Conservation (phyloP, 1,140 invertebrate genomes). For the Drosophila ercepeae region DNA sequence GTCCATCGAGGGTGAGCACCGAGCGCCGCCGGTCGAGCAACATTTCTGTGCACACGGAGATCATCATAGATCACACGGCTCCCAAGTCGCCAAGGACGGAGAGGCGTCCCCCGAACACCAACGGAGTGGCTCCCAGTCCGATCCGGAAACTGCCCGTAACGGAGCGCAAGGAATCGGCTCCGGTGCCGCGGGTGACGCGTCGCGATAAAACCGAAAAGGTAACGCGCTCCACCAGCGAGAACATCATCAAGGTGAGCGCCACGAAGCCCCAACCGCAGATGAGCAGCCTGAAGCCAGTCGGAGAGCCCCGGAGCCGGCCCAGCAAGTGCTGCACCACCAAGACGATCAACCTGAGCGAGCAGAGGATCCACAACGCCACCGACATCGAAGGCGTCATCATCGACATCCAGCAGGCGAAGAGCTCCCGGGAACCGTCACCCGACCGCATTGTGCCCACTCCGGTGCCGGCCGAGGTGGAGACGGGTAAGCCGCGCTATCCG, state of each 20-base stretch:
- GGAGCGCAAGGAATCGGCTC: constrained; percentile 78
- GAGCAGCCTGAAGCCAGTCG: constrained; percentile 45
- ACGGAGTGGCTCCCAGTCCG: constrained; percentile 15
- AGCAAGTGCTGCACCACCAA: constrained; percentile 83
- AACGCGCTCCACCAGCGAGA: constrained; percentile 85
- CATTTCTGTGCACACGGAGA: constrained; percentile 78
- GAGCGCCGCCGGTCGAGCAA: constrained; percentile 79
- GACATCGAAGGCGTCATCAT: constrained; percentile 85
- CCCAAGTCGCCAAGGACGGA: constrained; percentile 54
- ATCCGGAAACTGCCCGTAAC: constrained; percentile 61
- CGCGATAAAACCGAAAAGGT: constrained; percentile 84
- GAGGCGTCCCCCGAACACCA: constrained; percentile 12
- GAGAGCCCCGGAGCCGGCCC: constrained; percentile 49
- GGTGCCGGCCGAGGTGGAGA: constrained; percentile 85
- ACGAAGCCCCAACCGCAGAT: constrained; percentile 74
- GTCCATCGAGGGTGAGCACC: constrained; percentile 56
- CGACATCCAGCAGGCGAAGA: constrained; percentile 88
- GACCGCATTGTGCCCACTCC: constrained; percentile 88
- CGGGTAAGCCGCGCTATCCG: constrained; percentile 87
- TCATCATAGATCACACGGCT: constrained; percentile 72
- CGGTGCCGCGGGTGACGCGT: constrained; percentile 79
- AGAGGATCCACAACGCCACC: constrained; percentile 35
- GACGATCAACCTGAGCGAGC: constrained; percentile 83
- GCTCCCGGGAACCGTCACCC: constrained; percentile 89
- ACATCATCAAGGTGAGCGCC: constrained; percentile 84